Evolutionary conservation across 2,113 vertebrate genomes (phyloP), one percentile per base, ranked within the genome.

Genomic region (Pholis gunnellus): DNA sequence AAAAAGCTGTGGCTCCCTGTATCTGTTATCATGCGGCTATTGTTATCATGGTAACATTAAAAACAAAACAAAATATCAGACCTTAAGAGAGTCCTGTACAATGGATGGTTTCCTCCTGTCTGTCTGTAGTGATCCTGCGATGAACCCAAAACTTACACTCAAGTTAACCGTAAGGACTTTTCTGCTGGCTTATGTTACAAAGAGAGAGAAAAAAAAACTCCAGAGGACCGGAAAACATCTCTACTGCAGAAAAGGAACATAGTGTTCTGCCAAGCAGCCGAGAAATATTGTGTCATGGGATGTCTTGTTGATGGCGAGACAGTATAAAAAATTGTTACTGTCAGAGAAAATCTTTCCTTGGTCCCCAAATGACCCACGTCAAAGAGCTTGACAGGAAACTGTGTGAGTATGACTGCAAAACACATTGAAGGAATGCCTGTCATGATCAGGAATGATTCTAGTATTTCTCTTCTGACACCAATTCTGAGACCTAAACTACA

Each of bases 161-260:
- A 38, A 15, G 60, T 78, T 20, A 61, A 73, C 69, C 82, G 80
- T 48, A 10, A 25, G 7, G 44, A 48, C 6, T 44, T 50, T 59
- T 27, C 54, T 61, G 20, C 56, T 18, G 36, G 34, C 22, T 60
- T 61, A 22, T 22, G 40, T 25, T 20, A n/a, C 13, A 64, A 36
- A 65, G 40, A 7, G 34, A 34, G 34, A 72, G 56, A 78, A 78
- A 57, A 61, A 78, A 57, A 61, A 1, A 65, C 72, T 74, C 50
- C 52, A 40, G n/a, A 44, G 34, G 11, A 46, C 13, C 29, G 14
- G 48, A 75, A 74, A 57, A 38, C 27, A 46, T 72, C 50, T 59
- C 46, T 20, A n/a, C 34, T 68, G 38, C 46, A 65, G n/a, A 84
- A 48, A 68, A 34, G 25, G 52, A 75, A 18, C 25, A 6, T 6